Base-by-base conservation (phyloP, 53 echinoderm and acorn worm genomes). In the Echinarachnius parma region DNA sequence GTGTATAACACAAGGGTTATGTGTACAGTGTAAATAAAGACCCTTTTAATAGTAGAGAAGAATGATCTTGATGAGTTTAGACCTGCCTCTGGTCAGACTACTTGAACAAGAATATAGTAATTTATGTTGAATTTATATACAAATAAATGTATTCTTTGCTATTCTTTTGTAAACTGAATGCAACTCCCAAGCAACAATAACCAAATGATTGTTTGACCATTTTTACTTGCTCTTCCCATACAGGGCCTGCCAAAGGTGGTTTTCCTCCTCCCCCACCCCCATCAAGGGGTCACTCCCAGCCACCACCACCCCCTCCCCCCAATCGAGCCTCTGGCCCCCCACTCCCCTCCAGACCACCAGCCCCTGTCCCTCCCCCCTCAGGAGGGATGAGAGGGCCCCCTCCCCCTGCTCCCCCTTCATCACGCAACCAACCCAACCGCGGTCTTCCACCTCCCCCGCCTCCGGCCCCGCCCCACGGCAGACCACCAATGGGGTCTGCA, bases 201-300 rank as follows among this genome's bases (percentile, higher is more conserved):
- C n/a, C n/a, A n/a, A n/a, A n/a, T n/a, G n/a, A n/a, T n/a, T n/a
- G n/a, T n/a, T n/a, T n/a, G n/a, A n/a, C n/a, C n/a, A n/a, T n/a
- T n/a, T n/a, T n/a, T n/a, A n/a, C n/a, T n/a, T n/a, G n/a, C n/a
- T n/a, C n/a, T n/a, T n/a, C n/a, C n/a, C n/a, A n/a, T n/a, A n/a
- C n/a, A n/a, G n/a, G n/a, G 61, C 62, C 77, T 21, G 55, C 80
- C 36, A 66, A 77, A n/a, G 76, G 48, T 29, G 64, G 63, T 4
- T 61, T 59, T 31, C 52, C 79, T 34, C 83, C 86, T 52, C 82
- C 91, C 25, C 89, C 89, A n/a, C 86, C 90, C 28, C 78, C 77
- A 32, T 59, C 86, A 23, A 82, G 64, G 39, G 78, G 66, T n/a
- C n/a, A n/a, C n/a, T 61, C 75, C 9, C 66, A 61, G 28, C 49